Conservation (phyloP, 1,140 invertebrate genomes). For the Paramacrobiotus metropolitanus region DNA sequence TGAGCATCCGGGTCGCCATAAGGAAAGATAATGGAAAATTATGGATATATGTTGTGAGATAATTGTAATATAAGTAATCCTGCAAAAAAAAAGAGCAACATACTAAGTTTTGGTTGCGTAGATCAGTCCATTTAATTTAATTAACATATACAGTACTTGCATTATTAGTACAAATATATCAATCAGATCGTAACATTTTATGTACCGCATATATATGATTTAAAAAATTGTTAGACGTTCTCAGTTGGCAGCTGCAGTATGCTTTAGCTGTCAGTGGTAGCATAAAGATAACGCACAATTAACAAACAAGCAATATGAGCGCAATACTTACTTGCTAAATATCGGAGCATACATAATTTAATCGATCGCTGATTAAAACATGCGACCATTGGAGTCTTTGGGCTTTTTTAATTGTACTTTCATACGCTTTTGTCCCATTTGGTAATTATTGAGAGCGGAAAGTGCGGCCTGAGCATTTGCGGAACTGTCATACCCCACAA, state of each 20-base stretch:
- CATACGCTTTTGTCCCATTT: constrained; percentile 83
- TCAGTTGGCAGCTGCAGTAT: background rate
- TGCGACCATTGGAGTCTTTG: constrained; percentile 37
- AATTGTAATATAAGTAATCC: too few relatives aligned
- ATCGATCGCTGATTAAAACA: background rate
- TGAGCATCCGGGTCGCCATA: too few relatives aligned
- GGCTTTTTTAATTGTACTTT: constrained; percentile 92
- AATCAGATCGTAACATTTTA: background rate
- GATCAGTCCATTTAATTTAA: too few relatives aligned
- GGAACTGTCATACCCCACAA: constrained; percentile 78
- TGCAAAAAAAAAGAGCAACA: too few relatives aligned
- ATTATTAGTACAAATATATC: too few relatives aligned
- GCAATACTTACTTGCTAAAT: too few relatives aligned
- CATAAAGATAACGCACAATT: background rate
- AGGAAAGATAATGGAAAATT: too few relatives aligned
- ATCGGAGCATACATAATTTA: too few relatives aligned
- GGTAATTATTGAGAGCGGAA: constrained; percentile 78
- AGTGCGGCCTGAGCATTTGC: constrained; percentile 78
- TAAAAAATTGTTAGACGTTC: background rate
- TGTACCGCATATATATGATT: background rate
- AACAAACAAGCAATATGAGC: too few relatives aligned
- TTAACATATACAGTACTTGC: too few relatives aligned
- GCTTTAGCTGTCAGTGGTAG: background rate
- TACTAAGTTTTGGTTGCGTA: too few relatives aligned
- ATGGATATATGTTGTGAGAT: too few relatives aligned